Evolutionary conservation across 2,797 vertebrate genomes (phyloP).

Genomic region (Psittacula echo): DNA sequence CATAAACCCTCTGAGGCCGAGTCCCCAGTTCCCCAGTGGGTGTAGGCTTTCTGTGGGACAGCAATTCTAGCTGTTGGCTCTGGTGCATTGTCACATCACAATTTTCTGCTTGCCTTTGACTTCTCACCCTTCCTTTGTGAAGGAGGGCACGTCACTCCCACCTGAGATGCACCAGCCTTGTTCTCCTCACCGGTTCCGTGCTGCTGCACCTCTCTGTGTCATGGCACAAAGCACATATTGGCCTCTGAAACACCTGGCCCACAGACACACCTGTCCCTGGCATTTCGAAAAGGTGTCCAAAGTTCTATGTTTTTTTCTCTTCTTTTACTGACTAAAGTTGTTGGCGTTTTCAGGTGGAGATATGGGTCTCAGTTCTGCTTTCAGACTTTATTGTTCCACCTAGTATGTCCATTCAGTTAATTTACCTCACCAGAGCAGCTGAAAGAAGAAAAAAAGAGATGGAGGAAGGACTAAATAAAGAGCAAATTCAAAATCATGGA

Average conservation of each 20-base stretch:
- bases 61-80: not conserved
- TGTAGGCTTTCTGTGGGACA: not conserved
- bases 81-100: not conserved
- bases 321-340: not conserved
- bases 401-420: not conserved
- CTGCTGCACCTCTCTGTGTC: no score
- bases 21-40: not conserved
- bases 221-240: no score
- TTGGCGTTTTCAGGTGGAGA: not conserved
- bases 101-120: not conserved
- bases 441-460: not conserved
- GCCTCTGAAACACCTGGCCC: no score
- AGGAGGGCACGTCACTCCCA: not conserved
- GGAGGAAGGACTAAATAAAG: constrained; percentile 16
- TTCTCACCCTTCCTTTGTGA: not conserved
- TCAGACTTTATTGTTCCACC: constrained; percentile 10
- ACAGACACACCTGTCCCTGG: no score
- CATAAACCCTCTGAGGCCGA: not conserved
- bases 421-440: not conserved
- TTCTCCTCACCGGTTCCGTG: no score
- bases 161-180: no score
- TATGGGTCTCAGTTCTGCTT: not conserved
- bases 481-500: constrained; percentile 31
- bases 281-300: not conserved
- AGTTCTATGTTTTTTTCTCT: not conserved